Percentiles rank a stretch among this genome's conserved stretches.
phyloP scores from a whole-genome alignment of 2,888 invertebrate species.

The Agrilus cyanescens region DNA sequence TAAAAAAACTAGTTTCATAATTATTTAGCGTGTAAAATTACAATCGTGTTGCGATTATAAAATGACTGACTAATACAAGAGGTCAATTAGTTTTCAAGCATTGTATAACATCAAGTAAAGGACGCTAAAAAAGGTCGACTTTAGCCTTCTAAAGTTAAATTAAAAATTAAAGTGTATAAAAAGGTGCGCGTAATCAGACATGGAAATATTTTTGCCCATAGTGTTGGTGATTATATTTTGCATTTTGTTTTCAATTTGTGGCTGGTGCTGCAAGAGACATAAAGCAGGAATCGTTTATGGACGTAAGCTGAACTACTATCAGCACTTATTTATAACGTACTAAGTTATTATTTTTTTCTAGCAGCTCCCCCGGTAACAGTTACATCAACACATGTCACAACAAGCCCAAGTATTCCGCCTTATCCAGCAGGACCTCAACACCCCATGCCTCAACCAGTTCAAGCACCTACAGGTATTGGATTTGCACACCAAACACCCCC shows the following conservation, averaged over 20 bases:
- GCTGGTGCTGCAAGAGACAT: slow-evolving; percentile 19
- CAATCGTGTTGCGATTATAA: too few relatives aligned
- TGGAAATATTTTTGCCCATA: slow-evolving; percentile 19
- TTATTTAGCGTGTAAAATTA: too few relatives aligned
- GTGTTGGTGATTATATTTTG: slow-evolving; percentile 17
- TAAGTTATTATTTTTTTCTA: slow-evolving; percentile 1
- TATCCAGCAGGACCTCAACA: slow-evolving; percentile 8
- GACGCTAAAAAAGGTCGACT: too few relatives aligned
- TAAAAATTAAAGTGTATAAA: background rate
- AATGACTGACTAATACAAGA: too few relatives aligned
- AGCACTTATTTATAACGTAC: background rate
- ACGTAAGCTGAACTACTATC: slow-evolving; percentile 11
- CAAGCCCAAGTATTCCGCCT: slow-evolving; percentile 6
- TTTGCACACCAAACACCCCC: slow-evolving; percentile 2
- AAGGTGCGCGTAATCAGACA: slow-evolving; percentile 2
- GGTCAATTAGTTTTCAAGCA: too few relatives aligned
- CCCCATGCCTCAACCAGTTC: slow-evolving; percentile 2
- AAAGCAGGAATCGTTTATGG: slow-evolving; percentile 16
- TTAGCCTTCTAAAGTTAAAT: background rate
- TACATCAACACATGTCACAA: slow-evolving; percentile 8
- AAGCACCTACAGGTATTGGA: slow-evolving; percentile 2
- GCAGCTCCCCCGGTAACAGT: slow-evolving; percentile 7
- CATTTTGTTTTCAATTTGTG: slow-evolving; percentile 18
- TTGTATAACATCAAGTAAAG: too few relatives aligned
- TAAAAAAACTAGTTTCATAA: too few relatives aligned